phyloP scores from a whole-genome alignment of 2,888 invertebrate species.

The Dastarcus helophoroides region DNA sequence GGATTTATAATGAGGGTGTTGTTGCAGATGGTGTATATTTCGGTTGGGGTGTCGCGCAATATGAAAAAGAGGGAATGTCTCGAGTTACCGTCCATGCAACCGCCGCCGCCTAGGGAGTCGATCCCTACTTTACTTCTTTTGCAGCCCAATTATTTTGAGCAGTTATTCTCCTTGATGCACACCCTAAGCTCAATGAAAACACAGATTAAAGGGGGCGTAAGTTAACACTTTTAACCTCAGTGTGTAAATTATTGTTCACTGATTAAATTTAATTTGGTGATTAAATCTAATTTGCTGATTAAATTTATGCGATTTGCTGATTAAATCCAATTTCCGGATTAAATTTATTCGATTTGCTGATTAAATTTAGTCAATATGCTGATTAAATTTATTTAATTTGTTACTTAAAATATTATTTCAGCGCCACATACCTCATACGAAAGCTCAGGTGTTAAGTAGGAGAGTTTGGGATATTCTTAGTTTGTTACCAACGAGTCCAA shows the following conservation, averaged over 20 bases:
- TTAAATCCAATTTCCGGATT: neutral
- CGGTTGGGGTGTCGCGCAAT: constrained; percentile 61
- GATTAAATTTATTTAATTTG: too few species aligned
- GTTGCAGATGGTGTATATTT: constrained; percentile 73
- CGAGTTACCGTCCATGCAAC: constrained; percentile 77
- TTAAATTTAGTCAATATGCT: too few species aligned
- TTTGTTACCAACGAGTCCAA: constrained; percentile 81
- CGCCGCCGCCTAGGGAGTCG: constrained; percentile 75
- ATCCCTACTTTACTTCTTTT: constrained; percentile 76
- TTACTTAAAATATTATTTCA: constrained; percentile 27
- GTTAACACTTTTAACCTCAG: constrained; percentile 21
- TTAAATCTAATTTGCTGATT: too few species aligned
- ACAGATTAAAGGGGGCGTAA: constrained; percentile 55
- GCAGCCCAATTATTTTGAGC: constrained; percentile 80
- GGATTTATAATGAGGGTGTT: too few species aligned
- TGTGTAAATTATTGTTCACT: too few species aligned
- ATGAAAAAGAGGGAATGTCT: constrained; percentile 51
- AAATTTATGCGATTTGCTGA: too few species aligned
- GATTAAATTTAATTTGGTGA: too few species aligned
- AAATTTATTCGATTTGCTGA: neutral
- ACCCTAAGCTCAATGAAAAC: constrained; percentile 80
- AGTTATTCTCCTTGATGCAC: constrained; percentile 82
- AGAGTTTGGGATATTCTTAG: constrained; percentile 92
- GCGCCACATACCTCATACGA: constrained; percentile 66
- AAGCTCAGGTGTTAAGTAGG: constrained; percentile 79